Base-by-base conservation (phyloP, 2,797 vertebrate genomes). In the Falco rusticolus region DNA sequence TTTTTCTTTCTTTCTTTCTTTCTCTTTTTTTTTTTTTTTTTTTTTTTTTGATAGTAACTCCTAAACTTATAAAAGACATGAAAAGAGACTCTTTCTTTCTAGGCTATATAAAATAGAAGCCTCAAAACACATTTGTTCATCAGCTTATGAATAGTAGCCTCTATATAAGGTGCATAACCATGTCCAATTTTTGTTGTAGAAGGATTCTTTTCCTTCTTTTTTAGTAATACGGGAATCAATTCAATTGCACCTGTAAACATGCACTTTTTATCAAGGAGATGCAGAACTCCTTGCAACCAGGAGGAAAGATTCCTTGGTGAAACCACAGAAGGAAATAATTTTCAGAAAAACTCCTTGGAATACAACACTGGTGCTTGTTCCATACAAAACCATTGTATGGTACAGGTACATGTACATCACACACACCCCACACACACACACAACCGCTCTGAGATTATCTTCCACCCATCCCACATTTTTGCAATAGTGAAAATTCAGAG, bases 351-450 rank as follows among this genome's bases (percentile, higher is more conserved):
- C 15, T 63, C n/a, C 47, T 80, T 63, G 39, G 25, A n/a, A 37
- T 70, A 41, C 37, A 68, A 11, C 16, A n/a, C 11, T 39, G 33
- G 7, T 71, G 43, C 24, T n/a, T 16, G 28, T 45, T 83, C 20
- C 41, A 34, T 26, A 75, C 7, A 63, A 56, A 78, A 9, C 2
- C 17, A 7, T 90, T 45, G 8, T 63, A 57, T 14, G 12, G 21
- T 50, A n/a, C 29, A 68, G 11, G 45, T 41, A 45, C n/a, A 24
- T 0, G 0, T 21, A 68, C 16, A 6, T 50, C 39, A 39, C 41
- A 41, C 41, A 41, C n/a, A 71, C 2, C 2, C 5, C 15, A 7
- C 41, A 6, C 41, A 41, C 39, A 41, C n/a, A 71, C 1, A 3
- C 5, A 11, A 8, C 6, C 0, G 1, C 22, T 26, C 47, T 19